These are phyloP conservation scores for Antennarius maculatus DNA, from an alignment of 2,797 vertebrate genomes.

Conservation along the genomic window DNA sequence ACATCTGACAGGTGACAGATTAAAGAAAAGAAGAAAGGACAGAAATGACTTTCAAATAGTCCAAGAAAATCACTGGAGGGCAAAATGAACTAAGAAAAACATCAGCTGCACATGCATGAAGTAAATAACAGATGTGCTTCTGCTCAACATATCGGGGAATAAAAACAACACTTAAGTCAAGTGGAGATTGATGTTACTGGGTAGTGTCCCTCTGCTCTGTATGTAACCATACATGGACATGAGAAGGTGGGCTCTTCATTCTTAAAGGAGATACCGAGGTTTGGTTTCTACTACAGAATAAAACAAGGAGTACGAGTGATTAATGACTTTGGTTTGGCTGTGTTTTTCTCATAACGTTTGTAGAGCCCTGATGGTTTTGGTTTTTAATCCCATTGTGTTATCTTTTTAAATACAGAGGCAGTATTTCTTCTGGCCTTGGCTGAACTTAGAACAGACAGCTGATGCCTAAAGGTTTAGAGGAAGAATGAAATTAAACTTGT, in stretches of 20 bases:
- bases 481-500: slow-evolving; percentile 13
- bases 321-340: slow-evolving; percentile 20
- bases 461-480: neutral
- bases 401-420: slow-evolving; percentile 14
- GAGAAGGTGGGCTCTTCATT: slow-evolving; percentile 35
- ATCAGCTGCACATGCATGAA: slow-evolving; percentile 8
- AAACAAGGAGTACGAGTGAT: slow-evolving; percentile 32
- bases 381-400: slow-evolving; percentile 17
- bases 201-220: slow-evolving; percentile 20
- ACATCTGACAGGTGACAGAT: slow-evolving; percentile 81
- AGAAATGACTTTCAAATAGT: slow-evolving; percentile 1
- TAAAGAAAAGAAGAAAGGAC: slow-evolving; percentile 9
- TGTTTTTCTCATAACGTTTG: slow-evolving; percentile 3
- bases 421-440: neutral
- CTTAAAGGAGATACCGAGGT: slow-evolving; percentile 52
- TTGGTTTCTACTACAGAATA: slow-evolving; percentile 44
- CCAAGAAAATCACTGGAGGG: neutral
- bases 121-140: slow-evolving; percentile 9
- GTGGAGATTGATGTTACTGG: slow-evolving; percentile 39
- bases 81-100: slow-evolving; percentile 30
- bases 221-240: slow-evolving; percentile 73
- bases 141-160: slow-evolving; percentile 54
- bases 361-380: slow-evolving; percentile 14
- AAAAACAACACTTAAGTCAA: slow-evolving; percentile 66
- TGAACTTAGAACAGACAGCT: neutral